Evolutionary conservation across 2,797 vertebrate species (phyloP), one percentile per base, ranked within the genome.

Genomic region (Gouania willdenowi): DNA sequence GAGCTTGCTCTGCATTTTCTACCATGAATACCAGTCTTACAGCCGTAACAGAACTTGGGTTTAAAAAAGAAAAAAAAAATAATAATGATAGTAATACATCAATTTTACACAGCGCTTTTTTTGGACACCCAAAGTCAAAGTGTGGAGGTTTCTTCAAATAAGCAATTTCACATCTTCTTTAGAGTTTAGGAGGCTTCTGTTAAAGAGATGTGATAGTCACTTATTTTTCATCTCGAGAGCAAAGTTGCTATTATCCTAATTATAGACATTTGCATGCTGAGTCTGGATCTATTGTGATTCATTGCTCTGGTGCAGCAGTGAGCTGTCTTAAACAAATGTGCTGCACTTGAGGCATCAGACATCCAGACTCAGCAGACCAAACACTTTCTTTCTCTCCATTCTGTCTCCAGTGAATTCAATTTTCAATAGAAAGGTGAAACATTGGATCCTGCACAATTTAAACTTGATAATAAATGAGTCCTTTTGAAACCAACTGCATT

Each of bases 221-320:
- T 46, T 56, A 30, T 50, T 73, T 45, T 41, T 39, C 38, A 45
- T 45, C 34, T 11, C 34, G 2, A 26, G 47, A 64, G 52, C 65
- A 50, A 55, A 66, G 63, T 68, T 29, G 14, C 29, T 59, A 66
- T 80, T 75, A 79, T 71, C 40, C 55, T 83, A 81, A 85, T 84
- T 79, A 80, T 49, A 82, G 65, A 60, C 29, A 83, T 83, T 84
- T 75, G 33, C 67, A 49, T 35, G 69, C 80, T 78, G 72, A 8
- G 60, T 62, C 55, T 48, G 20, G 49, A 61, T 38, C 60, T 41
- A 62, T 71, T 72, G 72, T 58, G 59, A 54, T 67, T 45, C 38
- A 26, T 28, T 32, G 14, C 27, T 27, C 23, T 9, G 17, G 29
- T 37, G 44, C 26, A 32, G 46, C 21, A 1, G 38, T 33, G 32